Conservation (phyloP, 2,888 invertebrate species). For the Harmothoe impar region DNA sequence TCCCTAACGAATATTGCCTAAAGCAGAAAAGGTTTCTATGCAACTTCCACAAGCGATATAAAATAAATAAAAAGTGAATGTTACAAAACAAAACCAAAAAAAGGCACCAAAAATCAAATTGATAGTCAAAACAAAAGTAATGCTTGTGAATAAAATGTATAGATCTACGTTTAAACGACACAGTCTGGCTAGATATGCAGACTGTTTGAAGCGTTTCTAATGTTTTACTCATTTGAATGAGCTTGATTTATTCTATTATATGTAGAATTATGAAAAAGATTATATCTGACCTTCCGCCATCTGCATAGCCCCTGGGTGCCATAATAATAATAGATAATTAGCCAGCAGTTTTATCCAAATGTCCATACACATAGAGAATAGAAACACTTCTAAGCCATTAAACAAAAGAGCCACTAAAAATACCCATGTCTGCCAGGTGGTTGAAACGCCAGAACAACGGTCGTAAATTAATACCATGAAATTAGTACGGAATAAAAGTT, state of each 20-base stretch:
- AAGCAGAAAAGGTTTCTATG: constrained; percentile 10
- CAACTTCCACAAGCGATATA: background rate
- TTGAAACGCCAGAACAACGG: background rate
- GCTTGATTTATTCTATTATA: background rate
- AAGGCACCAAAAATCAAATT: background rate
- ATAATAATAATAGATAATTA: constrained; percentile 53
- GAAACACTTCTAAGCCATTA: background rate
- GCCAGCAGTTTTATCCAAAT: background rate
- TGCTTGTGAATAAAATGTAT: background rate
- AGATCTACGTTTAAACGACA: background rate
- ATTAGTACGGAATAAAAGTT: background rate
- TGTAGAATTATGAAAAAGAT: constrained; percentile 31
- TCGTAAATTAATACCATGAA: constrained; percentile 11
- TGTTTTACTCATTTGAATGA: background rate
- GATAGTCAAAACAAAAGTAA: background rate
- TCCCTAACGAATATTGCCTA: background rate
- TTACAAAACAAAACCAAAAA: background rate
- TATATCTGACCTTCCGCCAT: constrained; percentile 57
- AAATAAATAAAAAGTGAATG: background rate
- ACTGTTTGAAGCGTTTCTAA: background rate
- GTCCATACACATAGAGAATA: background rate
- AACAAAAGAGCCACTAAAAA: background rate
- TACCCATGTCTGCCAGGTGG: constrained; percentile 2
- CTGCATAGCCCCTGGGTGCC: constrained; percentile 58
- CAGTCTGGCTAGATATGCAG: background rate